phyloP scores from a whole-genome alignment of 2,113 vertebrate species.

The Monopterus albus region DNA sequence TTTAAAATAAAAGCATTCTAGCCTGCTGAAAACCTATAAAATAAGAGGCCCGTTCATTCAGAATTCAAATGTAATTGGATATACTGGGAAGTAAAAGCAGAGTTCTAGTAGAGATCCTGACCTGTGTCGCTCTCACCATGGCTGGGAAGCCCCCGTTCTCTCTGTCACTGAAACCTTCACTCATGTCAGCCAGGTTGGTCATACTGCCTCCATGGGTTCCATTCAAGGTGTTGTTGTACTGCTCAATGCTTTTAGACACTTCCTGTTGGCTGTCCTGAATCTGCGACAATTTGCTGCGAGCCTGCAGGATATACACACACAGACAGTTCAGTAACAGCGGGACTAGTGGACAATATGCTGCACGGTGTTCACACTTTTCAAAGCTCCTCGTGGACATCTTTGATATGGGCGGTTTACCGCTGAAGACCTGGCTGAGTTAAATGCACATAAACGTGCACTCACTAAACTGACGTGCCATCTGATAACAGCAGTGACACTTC shows the following conservation, averaged over 20 bases:
- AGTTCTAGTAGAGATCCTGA: conserved; percentile 1
- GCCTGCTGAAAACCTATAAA: background rate
- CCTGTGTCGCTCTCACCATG: conserved; percentile 81
- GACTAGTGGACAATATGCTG: background rate
- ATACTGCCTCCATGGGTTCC: conserved; percentile 89
- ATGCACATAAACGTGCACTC: background rate
- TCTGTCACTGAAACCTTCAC: conserved; percentile 86
- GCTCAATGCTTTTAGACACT: conserved; percentile 88
- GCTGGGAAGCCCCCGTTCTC: conserved; percentile 87
- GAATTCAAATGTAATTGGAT: background rate
- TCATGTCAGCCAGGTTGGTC: conserved; percentile 91
- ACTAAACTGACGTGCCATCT: background rate
- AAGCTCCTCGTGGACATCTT: background rate
- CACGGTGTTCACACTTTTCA: background rate
- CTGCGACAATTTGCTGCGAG: conserved; percentile 92
- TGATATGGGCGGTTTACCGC: no score
- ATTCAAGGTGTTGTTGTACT: conserved; percentile 88
- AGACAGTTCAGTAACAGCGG: background rate
- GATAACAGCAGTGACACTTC: background rate
- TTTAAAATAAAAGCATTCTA: background rate
- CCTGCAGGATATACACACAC: conserved; percentile 77
- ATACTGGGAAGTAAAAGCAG: background rate
- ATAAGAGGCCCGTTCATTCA: background rate
- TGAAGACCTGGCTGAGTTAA: background rate
- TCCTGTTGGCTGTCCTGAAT: conserved; percentile 93